phyloP scores from a whole-genome alignment of 2,797 vertebrate genomes.

The Tympanoctomys barrerae region DNA sequence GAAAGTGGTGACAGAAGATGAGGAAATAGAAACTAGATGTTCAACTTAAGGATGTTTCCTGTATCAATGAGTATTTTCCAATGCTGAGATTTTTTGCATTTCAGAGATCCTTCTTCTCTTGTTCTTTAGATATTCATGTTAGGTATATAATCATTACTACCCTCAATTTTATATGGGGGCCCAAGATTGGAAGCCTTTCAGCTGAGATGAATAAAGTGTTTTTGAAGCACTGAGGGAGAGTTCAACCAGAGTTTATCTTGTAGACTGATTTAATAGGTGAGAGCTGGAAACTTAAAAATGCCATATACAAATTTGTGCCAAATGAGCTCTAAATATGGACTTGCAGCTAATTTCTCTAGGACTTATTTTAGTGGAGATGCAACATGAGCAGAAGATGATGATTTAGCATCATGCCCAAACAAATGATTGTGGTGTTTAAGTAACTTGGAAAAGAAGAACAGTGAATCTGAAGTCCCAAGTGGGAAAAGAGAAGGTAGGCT shows the following conservation, averaged over 20 bases:
- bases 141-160: neutral
- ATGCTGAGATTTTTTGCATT: neutral
- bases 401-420: neutral
- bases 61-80: neutral
- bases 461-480: neutral
- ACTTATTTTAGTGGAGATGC: conserved; percentile 45
- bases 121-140: neutral
- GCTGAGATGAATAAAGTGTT: neutral
- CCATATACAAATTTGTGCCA: conserved; percentile 56
- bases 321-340: conserved; percentile 41
- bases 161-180: neutral
- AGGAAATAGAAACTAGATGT: neutral
- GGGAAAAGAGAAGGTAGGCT: neutral
- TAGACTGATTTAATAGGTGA: conserved; percentile 53
- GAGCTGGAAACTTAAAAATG: conserved; percentile 34
- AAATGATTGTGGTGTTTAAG: neutral
- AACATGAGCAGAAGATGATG: conserved; percentile 29
- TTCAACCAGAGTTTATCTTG: conserved; percentile 64
- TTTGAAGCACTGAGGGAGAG: conserved; percentile 13
- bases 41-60: neutral
- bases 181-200: neutral
- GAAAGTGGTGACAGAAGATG: neutral
- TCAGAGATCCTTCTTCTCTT: neutral
- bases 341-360: conserved; percentile 47
- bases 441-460: neutral